phyloP scores from a whole-genome alignment of 2,113 vertebrate genomes.

The Pycnonotus jocosus region DNA sequence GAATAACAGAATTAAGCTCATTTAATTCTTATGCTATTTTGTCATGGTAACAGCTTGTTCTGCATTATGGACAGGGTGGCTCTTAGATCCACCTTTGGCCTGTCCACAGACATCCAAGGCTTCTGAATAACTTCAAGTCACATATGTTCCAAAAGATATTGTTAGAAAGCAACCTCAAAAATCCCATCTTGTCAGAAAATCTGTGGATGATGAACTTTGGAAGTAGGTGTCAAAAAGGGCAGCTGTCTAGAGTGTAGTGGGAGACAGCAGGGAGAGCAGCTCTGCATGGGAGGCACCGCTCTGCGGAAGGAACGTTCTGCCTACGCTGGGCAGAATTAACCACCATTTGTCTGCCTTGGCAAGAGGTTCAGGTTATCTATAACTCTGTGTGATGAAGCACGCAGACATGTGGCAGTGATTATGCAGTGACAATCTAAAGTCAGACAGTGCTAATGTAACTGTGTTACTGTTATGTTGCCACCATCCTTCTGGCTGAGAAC shows the following conservation, averaged over 20 bases:
- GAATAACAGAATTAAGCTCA: neutral
- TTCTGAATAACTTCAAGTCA: neutral
- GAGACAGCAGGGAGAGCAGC: conserved; percentile 21
- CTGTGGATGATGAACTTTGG: neutral
- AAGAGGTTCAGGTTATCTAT: conserved; percentile 16
- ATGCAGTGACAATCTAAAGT: conserved; percentile 27
- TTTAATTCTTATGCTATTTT: neutral
- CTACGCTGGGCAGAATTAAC: neutral
- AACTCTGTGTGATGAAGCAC: neutral
- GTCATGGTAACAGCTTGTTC: neutral
- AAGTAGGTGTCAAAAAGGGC: conserved; percentile 17
- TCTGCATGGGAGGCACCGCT: neutral
- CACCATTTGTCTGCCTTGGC: neutral
- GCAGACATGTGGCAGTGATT: conserved; percentile 20
- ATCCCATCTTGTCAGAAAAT: neutral
- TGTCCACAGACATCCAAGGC: neutral
- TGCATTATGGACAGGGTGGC: neutral
- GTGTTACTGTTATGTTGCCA: conserved; percentile 39
- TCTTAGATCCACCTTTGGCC: neutral
- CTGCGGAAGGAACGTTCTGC: neutral
- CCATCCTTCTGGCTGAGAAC: conserved; percentile 32
- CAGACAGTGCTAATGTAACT: conserved; percentile 27
- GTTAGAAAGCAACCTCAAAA: neutral
- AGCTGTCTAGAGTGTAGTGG: neutral
- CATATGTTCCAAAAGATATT: neutral